Percentiles rank a stretch among this genome's conserved stretches.
These are phyloP conservation scores for Tor tambroides DNA, from an alignment of 2,113 vertebrate species.

Conservation along the genomic window DNA sequence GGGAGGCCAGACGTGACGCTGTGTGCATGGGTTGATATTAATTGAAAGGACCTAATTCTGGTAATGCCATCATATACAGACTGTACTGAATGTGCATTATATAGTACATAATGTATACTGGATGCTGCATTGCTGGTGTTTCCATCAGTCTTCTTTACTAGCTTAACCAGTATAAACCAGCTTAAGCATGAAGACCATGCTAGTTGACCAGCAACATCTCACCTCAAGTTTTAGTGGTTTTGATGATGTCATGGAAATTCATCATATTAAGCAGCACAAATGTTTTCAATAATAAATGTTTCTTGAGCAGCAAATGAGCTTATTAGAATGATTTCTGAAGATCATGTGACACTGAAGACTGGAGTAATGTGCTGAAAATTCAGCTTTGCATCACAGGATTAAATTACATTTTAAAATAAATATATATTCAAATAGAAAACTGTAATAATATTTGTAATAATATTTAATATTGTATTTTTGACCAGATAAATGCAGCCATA, in stretches of 20 bases:
- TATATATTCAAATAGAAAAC: neutral
- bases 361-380: neutral
- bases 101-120: neutral
- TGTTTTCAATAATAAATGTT: too few species aligned
- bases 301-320: too few species aligned
- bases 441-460: neutral
- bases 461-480: too few species aligned
- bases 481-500: neutral
- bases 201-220: neutral
- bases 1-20: neutral
- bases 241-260: neutral
- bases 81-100: neutral
- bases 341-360: neutral
- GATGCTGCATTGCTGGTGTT: neutral
- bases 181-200: too few species aligned
- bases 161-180: neutral
- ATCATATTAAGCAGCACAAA: neutral
- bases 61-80: neutral
- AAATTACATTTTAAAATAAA: neutral
- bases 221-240: neutral
- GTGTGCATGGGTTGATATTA: conserved; percentile 5
- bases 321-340: too few species aligned
- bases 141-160: neutral
- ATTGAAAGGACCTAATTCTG: conserved; percentile 12
- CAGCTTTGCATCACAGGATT: too few species aligned